Conservation (phyloP, 2,888 invertebrate species). For the Nomada fabriciana region DNA sequence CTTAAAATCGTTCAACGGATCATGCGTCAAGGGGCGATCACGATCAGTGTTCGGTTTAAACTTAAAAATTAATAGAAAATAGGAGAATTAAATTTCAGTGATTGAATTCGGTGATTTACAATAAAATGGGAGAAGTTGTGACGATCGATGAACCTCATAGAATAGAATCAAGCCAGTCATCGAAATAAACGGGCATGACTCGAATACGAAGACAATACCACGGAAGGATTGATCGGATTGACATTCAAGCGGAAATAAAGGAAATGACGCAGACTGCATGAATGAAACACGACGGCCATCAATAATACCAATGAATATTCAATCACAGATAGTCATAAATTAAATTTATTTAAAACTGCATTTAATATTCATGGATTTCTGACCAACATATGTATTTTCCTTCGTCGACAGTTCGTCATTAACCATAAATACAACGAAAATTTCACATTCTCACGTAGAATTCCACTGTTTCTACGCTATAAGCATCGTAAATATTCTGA, state of each 20-base stretch:
- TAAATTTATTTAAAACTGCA: constrained; percentile 63
- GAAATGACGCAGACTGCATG: constrained; percentile 35
- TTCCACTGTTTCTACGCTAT: no score
- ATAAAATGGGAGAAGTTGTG: no score
- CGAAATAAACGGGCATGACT: not conserved
- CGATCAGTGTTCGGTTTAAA: not conserved
- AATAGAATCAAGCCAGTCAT: not conserved
- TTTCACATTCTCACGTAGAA: no score
- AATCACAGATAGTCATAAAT: constrained; percentile 52
- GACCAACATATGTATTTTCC: not conserved
- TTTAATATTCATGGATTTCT: constrained; percentile 58
- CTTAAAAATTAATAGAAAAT: no score
- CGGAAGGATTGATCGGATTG: constrained; percentile 10
- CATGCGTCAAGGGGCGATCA: not conserved
- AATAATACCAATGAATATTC: constrained; percentile 63
- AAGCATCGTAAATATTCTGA: no score
- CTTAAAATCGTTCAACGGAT: not conserved
- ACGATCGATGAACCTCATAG: not conserved
- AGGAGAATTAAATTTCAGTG: no score
- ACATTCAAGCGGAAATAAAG: constrained; percentile 19
- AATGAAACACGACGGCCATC: constrained; percentile 40
- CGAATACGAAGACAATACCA: not conserved
- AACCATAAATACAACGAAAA: not conserved
- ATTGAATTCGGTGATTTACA: no score
- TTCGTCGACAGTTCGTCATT: constrained; percentile 39